phyloP scores from a whole-genome alignment of 1,140 invertebrate species.

The Drosophila chauvacae region DNA sequence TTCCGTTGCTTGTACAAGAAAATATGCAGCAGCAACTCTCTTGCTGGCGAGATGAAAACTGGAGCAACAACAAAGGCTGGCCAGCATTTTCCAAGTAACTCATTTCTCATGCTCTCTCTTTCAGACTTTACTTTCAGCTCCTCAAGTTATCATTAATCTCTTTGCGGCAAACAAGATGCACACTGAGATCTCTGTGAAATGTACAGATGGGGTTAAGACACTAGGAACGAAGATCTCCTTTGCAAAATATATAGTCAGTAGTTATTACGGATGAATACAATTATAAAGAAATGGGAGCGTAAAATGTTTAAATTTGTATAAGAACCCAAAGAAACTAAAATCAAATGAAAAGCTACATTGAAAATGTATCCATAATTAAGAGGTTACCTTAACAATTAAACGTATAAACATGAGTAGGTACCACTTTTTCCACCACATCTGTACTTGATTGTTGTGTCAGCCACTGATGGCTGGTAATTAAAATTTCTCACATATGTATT shows the following conservation, averaged over 20 bases:
- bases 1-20: constrained; percentile 77
- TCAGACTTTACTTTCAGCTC: constrained; percentile 55
- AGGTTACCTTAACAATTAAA: not conserved
- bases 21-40: constrained; percentile 63
- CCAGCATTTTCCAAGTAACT: constrained; percentile 76
- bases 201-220: not conserved
- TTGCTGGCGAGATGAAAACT: constrained; percentile 37
- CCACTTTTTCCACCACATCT: constrained; percentile 7
- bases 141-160: constrained; percentile 60
- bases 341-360: no score
- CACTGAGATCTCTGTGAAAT: constrained; percentile 23
- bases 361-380: not conserved
- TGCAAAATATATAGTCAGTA: not conserved
- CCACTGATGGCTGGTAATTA: constrained; percentile 63
- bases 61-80: constrained; percentile 66
- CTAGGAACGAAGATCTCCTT: not conserved
- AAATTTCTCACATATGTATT: constrained; percentile 72
- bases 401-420: not conserved
- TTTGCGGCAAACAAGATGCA: constrained; percentile 38
- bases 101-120: constrained; percentile 72
- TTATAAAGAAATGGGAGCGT: not conserved
- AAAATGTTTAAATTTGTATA: not conserved
- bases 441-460: constrained; percentile 52
- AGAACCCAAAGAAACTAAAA: not conserved
- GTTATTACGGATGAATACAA: not conserved